Conservation (phyloP, 2,113 vertebrate genomes). For the Neoarius graeffei region DNA sequence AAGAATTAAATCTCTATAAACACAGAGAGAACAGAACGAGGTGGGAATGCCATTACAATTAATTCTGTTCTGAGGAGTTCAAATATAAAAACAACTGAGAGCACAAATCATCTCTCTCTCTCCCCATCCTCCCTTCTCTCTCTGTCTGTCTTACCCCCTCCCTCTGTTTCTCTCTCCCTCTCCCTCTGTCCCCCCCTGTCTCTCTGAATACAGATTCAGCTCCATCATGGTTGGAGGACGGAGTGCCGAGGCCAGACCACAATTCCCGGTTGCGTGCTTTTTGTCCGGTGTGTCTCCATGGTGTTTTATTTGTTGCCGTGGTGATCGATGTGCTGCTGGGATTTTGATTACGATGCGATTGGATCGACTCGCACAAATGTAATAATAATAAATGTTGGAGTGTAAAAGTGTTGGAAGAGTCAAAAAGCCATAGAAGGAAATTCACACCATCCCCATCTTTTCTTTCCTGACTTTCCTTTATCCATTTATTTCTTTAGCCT, state of each 20-base stretch:
- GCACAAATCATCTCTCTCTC: conserved; percentile 31
- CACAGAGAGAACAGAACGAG: no score
- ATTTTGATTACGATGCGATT: conserved; percentile 27
- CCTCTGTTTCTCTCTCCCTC: no score
- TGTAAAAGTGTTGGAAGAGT: background rate
- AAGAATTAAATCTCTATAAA: no score
- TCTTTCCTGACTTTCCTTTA: no score
- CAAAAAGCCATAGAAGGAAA: background rate
- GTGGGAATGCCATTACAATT: no score
- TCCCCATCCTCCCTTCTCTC: conserved; percentile 50
- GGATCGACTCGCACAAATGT: conserved; percentile 11
- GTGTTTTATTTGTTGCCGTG: conserved; percentile 17
- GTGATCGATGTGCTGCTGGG: conserved; percentile 33
- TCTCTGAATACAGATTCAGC: background rate
- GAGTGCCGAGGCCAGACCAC: background rate
- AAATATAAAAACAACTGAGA: no score
- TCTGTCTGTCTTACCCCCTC: no score
- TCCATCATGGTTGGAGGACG: conserved; percentile 15
- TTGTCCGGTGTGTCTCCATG: background rate
- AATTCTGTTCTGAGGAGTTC: no score
- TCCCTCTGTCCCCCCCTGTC: background rate
- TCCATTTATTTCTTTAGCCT: background rate
- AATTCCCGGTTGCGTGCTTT: background rate
- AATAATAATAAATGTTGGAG: conserved; percentile 28
- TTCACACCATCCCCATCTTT: background rate